Evolutionary conservation across 2,888 invertebrate species (phyloP), one percentile per base, ranked within the genome.

Genomic region (Luperina nickerlii): DNA sequence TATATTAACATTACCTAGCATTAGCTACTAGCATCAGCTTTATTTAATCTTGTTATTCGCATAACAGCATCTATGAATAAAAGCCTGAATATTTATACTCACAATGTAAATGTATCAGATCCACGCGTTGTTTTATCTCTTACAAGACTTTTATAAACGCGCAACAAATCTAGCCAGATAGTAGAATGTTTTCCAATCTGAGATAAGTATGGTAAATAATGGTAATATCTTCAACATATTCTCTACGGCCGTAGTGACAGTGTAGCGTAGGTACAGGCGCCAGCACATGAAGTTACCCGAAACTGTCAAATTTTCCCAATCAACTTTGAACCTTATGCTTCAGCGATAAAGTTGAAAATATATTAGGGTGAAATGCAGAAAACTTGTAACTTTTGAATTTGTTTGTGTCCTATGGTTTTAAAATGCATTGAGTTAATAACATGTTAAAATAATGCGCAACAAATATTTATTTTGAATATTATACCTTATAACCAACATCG

Each of bases 121-220:
- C 48, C 32, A 72, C 62, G n/a, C 42, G 63, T 74, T 83, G 66
- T 73, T 69, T 87, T 74, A 83, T 83, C 69, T 74, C 24, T 45
- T 27, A 71, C 73, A 71, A 78, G 70, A 71, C 69, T 87, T 81
- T 82, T 87, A 67, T 70, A 87, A 83, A 87, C 57, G 66, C 38
- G n/a, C 27, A 67, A 38, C 71, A 65, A 70, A 78, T 54, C 71
- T 84, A 79, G 6, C 24, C 63, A 77, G 51, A 74, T 78, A 83
- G 70, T 38, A 74, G 60, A 87, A 84, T 84, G 84, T 68, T 79
- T 87, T 84, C 48, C 79, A 78, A 84, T 87, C 71, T 67, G 11
- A 71, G 79, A 84, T 87, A 84, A 68, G 51, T 71, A 74, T 78
- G 87, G 87, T 71, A 84, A 84, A 68, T 45, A 68, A 74, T 78